Base-by-base conservation (phyloP, 2,113 vertebrate species). In the Aepyceros melampus region DNA sequence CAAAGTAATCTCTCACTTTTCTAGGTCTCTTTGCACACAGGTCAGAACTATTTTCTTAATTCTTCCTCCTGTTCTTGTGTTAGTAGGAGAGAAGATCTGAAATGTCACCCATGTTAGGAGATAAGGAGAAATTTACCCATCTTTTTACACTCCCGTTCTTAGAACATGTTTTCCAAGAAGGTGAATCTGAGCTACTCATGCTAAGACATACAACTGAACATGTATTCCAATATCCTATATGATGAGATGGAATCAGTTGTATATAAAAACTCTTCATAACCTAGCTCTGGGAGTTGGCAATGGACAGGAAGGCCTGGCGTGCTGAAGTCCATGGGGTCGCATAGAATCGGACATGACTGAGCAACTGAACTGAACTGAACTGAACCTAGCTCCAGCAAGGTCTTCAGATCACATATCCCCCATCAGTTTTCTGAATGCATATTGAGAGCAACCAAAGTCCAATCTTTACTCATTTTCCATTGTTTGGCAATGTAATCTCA, bases 1-100 rank as follows among this genome's bases (percentile, higher is more conserved):
- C 36, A 71, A 93, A 92, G 64, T 45, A 81, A 43, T 60, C 3
- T 58, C 64, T 96, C 14, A 3, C 23, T 67, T 67, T 89, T 91
- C n/a, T 58, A 88, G 47, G 19, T 58, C 27, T 67, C 33, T 56
- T 8, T 76, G 19, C 25, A 62, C 19, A 29, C 2, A 56, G 3
- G 11, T 29, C 36, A 90, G 29, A 87, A 81, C 36, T 33, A 27
- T 60, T 88, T 21, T 47, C 33, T 47, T 33, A 53, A 85, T 45
- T 60, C 31, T 94, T 94, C 17, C 4, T 40, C 27, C 21, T 78
- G 15, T 25, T 94, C 47, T 53, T 27, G 1, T 45, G 17, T 49
- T 89, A 53, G 21, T 56, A 53, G 62, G 40, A 55, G 2, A 71
- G n/a, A 85, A 51, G 49, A 76, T 49, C 53, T 78, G 47, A 94